These are phyloP conservation scores for Lithophane ornitopus DNA, from an alignment of 2,888 invertebrate species.

Conservation along the genomic window DNA sequence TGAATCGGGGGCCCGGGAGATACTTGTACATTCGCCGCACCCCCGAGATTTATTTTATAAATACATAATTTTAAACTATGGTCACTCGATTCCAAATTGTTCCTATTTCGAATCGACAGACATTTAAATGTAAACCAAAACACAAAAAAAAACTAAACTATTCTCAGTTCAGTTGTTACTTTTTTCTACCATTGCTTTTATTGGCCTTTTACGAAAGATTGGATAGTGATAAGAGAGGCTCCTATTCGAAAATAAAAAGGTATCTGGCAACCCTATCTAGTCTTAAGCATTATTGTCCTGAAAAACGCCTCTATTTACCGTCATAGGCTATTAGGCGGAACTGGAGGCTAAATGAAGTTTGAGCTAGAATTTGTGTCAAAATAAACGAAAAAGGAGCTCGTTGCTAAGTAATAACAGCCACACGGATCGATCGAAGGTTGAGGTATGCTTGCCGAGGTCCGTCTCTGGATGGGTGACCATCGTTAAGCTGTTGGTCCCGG, in stretches of 20 bases:
- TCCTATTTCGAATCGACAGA: neutral
- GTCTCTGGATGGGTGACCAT: neutral
- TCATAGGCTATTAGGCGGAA: constrained; percentile 40
- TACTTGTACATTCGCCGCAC: too few species aligned
- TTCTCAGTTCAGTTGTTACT: neutral
- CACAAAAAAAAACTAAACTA: neutral
- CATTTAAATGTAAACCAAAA: constrained; percentile 15
- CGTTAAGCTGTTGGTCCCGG: neutral
- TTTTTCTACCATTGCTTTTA: constrained; percentile 33
- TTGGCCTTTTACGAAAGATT: constrained; percentile 33
- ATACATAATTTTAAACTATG: neutral
- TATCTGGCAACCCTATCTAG: constrained; percentile 50
- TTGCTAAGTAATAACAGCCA: neutral
- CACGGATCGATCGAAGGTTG: neutral
- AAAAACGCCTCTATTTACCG: constrained; percentile 52
- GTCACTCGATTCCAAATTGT: neutral
- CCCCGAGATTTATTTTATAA: neutral
- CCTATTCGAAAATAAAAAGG: constrained; percentile 35
- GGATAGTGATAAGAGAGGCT: constrained; percentile 13
- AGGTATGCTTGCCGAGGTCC: neutral
- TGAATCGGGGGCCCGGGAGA: too few species aligned
- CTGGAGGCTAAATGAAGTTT: constrained; percentile 44
- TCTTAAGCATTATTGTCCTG: constrained; percentile 49
- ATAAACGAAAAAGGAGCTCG: neutral
- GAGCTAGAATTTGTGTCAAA: constrained; percentile 24